A percentile compares a stretch with the other conserved stretches of the same genome.
These are phyloP conservation scores for Pachypanchax playfairii DNA, from an alignment of 2,113 vertebrate genomes.

Conservation along the genomic window DNA sequence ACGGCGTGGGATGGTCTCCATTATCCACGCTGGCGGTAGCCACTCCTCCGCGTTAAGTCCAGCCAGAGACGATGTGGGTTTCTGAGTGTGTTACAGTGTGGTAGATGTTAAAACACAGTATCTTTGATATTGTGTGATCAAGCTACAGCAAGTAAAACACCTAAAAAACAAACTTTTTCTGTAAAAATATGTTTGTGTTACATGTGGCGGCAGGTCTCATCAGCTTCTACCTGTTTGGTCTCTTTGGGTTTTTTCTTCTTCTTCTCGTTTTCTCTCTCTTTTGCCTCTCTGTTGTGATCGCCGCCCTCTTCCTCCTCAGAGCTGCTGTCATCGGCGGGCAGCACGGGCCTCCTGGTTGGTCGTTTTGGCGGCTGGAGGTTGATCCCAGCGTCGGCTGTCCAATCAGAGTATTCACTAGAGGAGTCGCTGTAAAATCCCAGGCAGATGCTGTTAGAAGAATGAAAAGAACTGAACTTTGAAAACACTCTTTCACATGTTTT, in stretches of 20 bases:
- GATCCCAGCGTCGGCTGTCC: constrained; percentile 97
- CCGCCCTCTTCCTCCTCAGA: constrained; percentile 91
- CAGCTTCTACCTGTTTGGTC: constrained; percentile 83
- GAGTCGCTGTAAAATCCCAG: constrained; percentile 82
- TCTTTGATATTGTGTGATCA: neutral
- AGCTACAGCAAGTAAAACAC: neutral
- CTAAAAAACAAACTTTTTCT: neutral
- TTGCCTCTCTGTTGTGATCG: constrained; percentile 46
- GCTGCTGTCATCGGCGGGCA: constrained; percentile 85
- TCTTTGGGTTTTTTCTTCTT: constrained; percentile 89
- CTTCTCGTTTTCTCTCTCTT: constrained; percentile 72
- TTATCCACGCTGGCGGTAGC: constrained; percentile 93
- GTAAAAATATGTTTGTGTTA: neutral
- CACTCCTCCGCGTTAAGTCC: constrained; percentile 89
- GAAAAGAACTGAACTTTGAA: neutral
- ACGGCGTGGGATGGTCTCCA: constrained; percentile 90
- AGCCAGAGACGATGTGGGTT: constrained; percentile 85
- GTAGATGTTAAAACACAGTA: neutral
- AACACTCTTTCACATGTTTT: neutral
- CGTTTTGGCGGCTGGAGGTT: constrained; percentile 97
- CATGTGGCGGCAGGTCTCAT: neutral
- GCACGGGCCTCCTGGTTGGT: constrained; percentile 84
- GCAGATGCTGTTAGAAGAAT: neutral
- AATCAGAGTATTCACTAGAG: constrained; percentile 98
- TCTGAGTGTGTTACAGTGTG: constrained; percentile 72